Base-by-base conservation (phyloP, 1,140 invertebrate species). In the Euura lappo region DNA sequence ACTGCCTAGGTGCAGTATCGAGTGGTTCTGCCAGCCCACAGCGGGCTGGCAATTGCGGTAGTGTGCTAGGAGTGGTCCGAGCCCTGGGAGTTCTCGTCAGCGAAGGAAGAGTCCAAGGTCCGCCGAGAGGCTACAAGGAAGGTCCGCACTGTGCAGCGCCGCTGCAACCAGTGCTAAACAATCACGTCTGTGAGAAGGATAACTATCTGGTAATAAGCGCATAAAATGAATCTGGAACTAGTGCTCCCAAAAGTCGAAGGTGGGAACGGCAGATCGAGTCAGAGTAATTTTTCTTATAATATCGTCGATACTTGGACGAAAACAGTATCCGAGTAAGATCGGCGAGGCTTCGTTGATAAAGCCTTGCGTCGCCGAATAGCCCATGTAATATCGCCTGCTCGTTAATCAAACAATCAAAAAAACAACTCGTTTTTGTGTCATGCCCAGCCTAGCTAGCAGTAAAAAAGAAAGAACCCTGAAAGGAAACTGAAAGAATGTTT, bases 61-160 rank as follows among this genome's bases (percentile, higher is more conserved):
- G 87, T 89, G 78, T 83, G 74, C 86, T 92, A 73, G 90, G 91
- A 75, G 87, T 93, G 78, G 90, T 93, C 81, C 92, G 91, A 79
- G 89, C 92, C 78, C 86, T 94, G 80, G 92, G 92, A 77, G 89
- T 92, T 78, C 86, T 94, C 79, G 90, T 94, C 43, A 89, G 90
- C 73, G 93, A 94, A 83, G 92, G 92, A 45, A 88, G 93, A 68
- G 91, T 91, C 44, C 92, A 93, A 45, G 91, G 90, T 45, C 89
- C 89, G 76, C 86, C 89, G 71, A 90, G 91, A 75, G 92, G 92
- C n/a, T 92, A 93, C 83, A 90, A 90, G 75, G 93, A 94, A 83
- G 93, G 93, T 28, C 93, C 93, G 5, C 93, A 95, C 80, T 94
- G 93, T 89, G 90, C 85, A 78, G 80, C 88, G 73, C 85, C 81